Evolutionary conservation across 2,113 vertebrate genomes (phyloP).

Genomic region (Cheilinus undulatus): DNA sequence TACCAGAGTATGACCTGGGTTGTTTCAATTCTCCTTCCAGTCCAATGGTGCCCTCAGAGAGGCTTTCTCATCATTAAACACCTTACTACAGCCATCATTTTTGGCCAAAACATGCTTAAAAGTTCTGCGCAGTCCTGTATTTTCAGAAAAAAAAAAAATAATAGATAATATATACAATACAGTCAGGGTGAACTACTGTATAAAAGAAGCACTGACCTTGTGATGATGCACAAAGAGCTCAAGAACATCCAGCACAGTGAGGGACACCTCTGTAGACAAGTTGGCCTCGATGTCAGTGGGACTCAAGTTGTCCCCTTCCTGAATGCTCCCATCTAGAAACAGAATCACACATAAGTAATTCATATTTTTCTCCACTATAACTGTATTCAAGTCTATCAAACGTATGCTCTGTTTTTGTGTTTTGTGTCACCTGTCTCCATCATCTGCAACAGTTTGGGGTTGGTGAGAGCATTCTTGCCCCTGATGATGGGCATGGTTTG

Average conservation of each 20-base stretch:
- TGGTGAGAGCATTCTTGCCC: constrained; percentile 95
- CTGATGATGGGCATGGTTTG: constrained; percentile 98
- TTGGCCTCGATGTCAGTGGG: constrained; percentile 95
- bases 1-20: too few species aligned
- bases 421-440: constrained; percentile 89
- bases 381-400: background rate
- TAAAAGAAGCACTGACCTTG: constrained; percentile 86
- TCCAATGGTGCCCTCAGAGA: too few species aligned
- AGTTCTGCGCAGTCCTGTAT: too few species aligned
- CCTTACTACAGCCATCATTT: too few species aligned
- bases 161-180: background rate
- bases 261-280: constrained; percentile 92
- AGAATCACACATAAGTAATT: constrained; percentile 11
- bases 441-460: constrained; percentile 96
- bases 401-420: constrained; percentile 70
- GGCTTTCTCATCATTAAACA: too few species aligned
- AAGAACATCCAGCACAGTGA: constrained; percentile 93
- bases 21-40: too few species aligned
- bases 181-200: constrained; percentile 1
- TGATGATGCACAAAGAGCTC: constrained; percentile 94
- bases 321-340: constrained; percentile 83
- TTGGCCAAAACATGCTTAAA: too few species aligned
- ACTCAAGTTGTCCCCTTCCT: constrained; percentile 90
- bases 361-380: background rate
- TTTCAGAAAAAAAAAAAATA: too few species aligned